phyloP scores from a whole-genome alignment of 2,888 invertebrate genomes.

The Tiliacea citrago region DNA sequence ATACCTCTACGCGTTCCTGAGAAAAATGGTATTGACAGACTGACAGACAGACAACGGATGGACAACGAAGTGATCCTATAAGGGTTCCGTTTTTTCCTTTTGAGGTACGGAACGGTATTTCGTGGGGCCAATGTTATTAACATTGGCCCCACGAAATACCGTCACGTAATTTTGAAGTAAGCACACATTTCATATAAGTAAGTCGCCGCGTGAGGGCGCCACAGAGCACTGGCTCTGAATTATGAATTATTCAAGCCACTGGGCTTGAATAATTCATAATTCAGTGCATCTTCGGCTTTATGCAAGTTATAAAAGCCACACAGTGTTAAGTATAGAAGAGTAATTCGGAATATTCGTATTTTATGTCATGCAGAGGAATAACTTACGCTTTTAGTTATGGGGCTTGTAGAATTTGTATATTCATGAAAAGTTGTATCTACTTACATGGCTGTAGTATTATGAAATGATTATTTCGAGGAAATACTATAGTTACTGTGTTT shows the following conservation, averaged over 20 bases:
- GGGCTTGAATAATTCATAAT: slow-evolving; percentile 75
- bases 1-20: too few species aligned
- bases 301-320: slow-evolving; percentile 48
- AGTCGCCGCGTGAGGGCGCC: slow-evolving; percentile 42
- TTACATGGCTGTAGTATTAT: neutral
- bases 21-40: too few species aligned
- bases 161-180: slow-evolving; percentile 34
- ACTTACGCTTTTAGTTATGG: slow-evolving; percentile 8
- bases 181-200: slow-evolving; percentile 16
- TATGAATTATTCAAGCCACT: too few species aligned
- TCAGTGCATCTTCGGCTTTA: slow-evolving; percentile 64
- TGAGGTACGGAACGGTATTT: too few species aligned
- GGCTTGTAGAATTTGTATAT: neutral
- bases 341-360: slow-evolving; percentile 23
- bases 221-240: slow-evolving; percentile 41
- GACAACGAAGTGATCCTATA: too few species aligned
- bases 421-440: neutral
- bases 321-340: neutral
- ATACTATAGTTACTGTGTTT: neutral
- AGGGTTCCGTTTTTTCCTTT: too few species aligned
- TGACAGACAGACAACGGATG: too few species aligned
- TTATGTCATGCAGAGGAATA: slow-evolving; percentile 9
- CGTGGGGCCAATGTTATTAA: too few species aligned
- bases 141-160: slow-evolving; percentile 1
- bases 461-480: neutral